Base-by-base conservation (phyloP, 2,888 invertebrate species). In the Dusona sp. region DNA sequence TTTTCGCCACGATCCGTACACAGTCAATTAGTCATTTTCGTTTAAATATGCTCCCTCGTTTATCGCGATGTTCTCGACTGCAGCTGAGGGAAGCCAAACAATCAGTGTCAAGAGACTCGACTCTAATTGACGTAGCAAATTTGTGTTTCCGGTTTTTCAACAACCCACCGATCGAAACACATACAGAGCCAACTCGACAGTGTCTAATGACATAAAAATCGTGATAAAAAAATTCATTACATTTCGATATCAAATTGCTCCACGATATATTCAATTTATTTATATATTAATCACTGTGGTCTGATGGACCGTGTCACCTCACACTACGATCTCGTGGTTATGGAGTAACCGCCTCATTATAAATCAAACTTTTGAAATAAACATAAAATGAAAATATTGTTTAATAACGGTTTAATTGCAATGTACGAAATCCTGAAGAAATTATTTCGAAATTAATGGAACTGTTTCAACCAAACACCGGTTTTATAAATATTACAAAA, bases 21-120 rank as follows among this genome's bases (percentile, higher is more conserved):
- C 72, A 72, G 48, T 72, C 48, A 48, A 72, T 72, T 72, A 72
- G 72, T 48, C 72, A 72, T 72, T 72, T 72, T 72, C 72, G 72
- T 72, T 33, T 45, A 72, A 51, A 48, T 72, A 48, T 48, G 33
- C 48, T 72, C 33, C 70, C 48, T 48, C 29, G 48, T 67, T 67
- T n/a, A 11, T 22, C 38, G 38, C 22, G 33, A 67, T 36, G 38
- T 67, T 67, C 65, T 8, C 65, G 65, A 67, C 65, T 67, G 38
- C 65, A 38, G n/a, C 36, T 38, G 65, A 67, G 65, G 65, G 9
- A 67, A 38, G 33, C 65, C 65, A 48, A 72, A 72, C 72, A 72
- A 72, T 48, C 48, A 72, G 48, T 72, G 72, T 72, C 72, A 72
- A 72, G 72, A 48, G 72, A 48, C 45, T 48, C 72, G 72, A 19